A percentile compares a stretch with the other conserved stretches of the same genome.
Evolutionary conservation across 2,797 vertebrate species (phyloP).

Genomic region (Petrocephalus sullivani): DNA sequence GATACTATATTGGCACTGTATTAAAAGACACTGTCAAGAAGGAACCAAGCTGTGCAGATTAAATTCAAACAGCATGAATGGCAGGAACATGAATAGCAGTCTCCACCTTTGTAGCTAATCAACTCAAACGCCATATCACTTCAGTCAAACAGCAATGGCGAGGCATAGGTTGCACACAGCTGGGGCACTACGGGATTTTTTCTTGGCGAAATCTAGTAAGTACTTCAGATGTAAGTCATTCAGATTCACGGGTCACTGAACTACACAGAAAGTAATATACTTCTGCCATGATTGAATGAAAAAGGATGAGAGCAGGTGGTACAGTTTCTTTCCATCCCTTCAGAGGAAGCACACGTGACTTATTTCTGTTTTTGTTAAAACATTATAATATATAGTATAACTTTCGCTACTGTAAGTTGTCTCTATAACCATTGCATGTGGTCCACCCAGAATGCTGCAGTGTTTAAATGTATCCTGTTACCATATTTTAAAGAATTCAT

Average conservation of each 20-base stretch:
- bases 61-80: constrained; percentile 2
- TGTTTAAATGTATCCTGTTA: constrained; percentile 3
- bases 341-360: background rate
- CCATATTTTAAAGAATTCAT: background rate
- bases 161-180: background rate
- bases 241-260: background rate
- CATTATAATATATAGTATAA: background rate
- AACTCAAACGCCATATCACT: background rate
- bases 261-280: background rate
- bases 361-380: background rate
- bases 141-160: background rate
- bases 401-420: background rate
- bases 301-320: background rate
- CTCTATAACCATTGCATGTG: background rate
- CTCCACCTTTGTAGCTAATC: constrained; percentile 5
- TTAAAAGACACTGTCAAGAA: background rate
- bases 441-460: background rate
- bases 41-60: background rate
- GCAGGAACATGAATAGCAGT: background rate
- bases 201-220: background rate
- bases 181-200: background rate
- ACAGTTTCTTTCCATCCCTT: background rate
- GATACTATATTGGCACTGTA: background rate
- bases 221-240: background rate
- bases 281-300: background rate